phyloP scores from a whole-genome alignment of 1,140 invertebrate genomes.

The Papilio helenus region DNA sequence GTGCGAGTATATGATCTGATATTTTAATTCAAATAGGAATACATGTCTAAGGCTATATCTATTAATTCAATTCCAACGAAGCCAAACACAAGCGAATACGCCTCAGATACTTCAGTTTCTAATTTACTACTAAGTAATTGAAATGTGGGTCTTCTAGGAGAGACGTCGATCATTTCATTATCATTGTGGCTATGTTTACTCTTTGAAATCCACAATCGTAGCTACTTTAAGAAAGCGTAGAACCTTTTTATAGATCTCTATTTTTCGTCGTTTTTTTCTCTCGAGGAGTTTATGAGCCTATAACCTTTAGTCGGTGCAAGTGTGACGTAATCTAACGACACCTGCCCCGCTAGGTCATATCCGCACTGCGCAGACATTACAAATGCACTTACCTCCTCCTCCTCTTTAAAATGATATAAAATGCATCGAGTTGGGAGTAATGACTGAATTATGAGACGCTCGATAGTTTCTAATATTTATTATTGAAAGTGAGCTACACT shows the following conservation, averaged over 20 bases:
- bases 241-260: no score
- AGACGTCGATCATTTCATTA: not conserved
- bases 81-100: not conserved
- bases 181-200: not conserved
- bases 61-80: not conserved
- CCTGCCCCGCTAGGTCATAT: not conserved
- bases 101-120: not conserved
- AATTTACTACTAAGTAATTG: not conserved
- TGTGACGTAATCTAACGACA: not conserved
- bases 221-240: not conserved
- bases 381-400: not conserved
- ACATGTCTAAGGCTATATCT: not conserved
- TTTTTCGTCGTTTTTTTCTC: no score
- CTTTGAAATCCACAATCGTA: not conserved
- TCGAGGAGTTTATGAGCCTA: not conserved
- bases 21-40: not conserved
- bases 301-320: not conserved
- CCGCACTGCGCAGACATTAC: not conserved
- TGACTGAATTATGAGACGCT: not conserved
- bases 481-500: not conserved
- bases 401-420: conserved; percentile 1
- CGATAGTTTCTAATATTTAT: no score
- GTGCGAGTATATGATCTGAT: no score
- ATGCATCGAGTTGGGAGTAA: not conserved
- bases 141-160: conserved; percentile 1